Percentiles rank a stretch among this genome's conserved stretches.
These are phyloP conservation scores for Drosophila koepferae DNA, from an alignment of 2,888 invertebrate genomes.

Conservation along the genomic window DNA sequence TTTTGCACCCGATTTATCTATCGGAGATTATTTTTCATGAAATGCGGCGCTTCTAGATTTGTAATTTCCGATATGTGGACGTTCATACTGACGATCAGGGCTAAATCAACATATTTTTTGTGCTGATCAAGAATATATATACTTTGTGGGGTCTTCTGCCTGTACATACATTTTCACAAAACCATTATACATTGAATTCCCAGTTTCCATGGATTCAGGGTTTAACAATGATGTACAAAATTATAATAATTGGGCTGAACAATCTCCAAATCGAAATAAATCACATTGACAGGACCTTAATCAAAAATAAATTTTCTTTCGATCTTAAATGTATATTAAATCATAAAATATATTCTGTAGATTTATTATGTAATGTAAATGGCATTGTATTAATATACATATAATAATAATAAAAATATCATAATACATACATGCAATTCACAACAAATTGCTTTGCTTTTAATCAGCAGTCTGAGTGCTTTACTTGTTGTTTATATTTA, in stretches of 20 bases:
- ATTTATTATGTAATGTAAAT: neutral
- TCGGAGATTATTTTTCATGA: conserved; percentile 61
- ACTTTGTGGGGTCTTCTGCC: too few relatives aligned
- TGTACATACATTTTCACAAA: too few relatives aligned
- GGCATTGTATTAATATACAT: neutral
- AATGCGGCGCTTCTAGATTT: conserved; percentile 38
- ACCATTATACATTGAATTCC: too few relatives aligned
- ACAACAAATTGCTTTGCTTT: neutral
- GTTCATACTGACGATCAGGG: too few relatives aligned
- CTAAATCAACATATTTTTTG: too few relatives aligned
- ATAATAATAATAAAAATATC: neutral
- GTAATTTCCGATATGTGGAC: too few relatives aligned
- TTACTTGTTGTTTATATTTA: neutral
- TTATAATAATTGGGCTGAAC: neutral
- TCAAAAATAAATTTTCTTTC: neutral
- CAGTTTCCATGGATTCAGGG: too few relatives aligned
- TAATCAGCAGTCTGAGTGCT: neutral
- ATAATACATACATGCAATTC: neutral
- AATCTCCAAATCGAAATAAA: neutral
- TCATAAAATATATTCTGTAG: neutral
- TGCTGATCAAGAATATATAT: too few relatives aligned
- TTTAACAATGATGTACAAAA: too few relatives aligned
- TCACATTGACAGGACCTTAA: neutral
- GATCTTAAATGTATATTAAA: neutral
- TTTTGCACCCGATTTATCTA: conserved; percentile 52